Evolutionary conservation across 2,888 invertebrate species (phyloP).

Genomic region (Apocheima hispidaria): DNA sequence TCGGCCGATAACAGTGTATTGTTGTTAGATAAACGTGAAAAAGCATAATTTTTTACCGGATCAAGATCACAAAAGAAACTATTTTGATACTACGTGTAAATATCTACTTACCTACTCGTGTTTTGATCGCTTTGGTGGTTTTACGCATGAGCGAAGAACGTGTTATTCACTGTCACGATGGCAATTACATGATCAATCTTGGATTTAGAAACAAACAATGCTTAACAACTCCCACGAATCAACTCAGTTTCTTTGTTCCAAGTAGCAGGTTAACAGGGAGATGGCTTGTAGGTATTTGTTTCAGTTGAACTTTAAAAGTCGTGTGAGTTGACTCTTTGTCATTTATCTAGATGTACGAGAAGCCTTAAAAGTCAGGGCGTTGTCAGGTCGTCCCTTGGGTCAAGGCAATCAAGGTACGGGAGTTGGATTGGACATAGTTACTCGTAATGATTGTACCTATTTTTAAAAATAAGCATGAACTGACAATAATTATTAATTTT

Average conservation of each 20-base stretch:
- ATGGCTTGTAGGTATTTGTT: slow-evolving; percentile 12
- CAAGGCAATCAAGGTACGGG: slow-evolving; percentile 27
- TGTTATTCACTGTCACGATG: slow-evolving; percentile 35
- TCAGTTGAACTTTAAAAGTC: slow-evolving; percentile 50
- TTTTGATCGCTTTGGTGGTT: background rate
- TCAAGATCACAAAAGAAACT: background rate
- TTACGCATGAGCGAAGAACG: slow-evolving; percentile 28
- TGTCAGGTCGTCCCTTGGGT: slow-evolving; percentile 32
- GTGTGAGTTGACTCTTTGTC: slow-evolving; percentile 46
- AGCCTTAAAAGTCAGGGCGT: slow-evolving; percentile 48
- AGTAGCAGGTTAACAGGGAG: background rate
- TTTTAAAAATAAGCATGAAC: too few species aligned
- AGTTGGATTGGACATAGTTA: background rate
- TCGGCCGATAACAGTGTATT: slow-evolving; percentile 49
- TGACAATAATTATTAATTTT: too few species aligned
- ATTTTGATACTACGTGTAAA: background rate
- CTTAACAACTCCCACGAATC: slow-evolving; percentile 1
- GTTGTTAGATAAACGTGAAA: background rate
- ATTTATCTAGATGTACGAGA: slow-evolving; percentile 43
- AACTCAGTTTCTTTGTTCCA: slow-evolving; percentile 10
- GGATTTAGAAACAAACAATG: slow-evolving; percentile 18
- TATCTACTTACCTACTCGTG: background rate
- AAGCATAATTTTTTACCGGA: background rate
- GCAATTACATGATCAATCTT: slow-evolving; percentile 42
- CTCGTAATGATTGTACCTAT: too few species aligned